Evolutionary conservation across 2,888 invertebrate genomes (phyloP), one percentile per base, ranked within the genome.

Genomic region (Drosophila atripex): DNA sequence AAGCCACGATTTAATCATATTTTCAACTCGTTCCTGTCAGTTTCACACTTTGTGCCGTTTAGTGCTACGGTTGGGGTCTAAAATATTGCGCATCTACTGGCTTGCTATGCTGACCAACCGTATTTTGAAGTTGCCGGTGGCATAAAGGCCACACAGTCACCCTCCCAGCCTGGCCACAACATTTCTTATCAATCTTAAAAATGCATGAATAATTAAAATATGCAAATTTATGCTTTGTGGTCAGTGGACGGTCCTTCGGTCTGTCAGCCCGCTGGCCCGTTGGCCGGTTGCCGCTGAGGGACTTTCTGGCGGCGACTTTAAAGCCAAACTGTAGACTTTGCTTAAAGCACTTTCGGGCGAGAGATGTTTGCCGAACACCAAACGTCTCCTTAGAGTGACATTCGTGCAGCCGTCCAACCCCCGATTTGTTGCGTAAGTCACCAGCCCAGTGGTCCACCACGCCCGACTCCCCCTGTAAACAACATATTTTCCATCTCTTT

Each of bases 161-260:
- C 41, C 23, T 3, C 14, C 8, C 21, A 14, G 38, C 28, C 12
- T 12, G 55, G 56, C 52, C 71, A 43, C 38, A 53, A 53, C 65
- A 56, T 38, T 73, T 85, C 86, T 82, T 82, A 87, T 82, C 88
- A 87, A 82, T 87, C 86, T 87, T 85, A 87, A 82, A 87, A 82
- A 82, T 85, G 86, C 86, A 82, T 82, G 82, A 82, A 82, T 82
- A 82, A 82, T 82, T 82, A 82, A 82, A 85, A 82, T 82, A 82
- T 82, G 82, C 55, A 82, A 82, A 82, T 87, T 85, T 85, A 72
- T 66, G 66, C 45, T 74, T 73, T 85, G 79, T 76, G 88, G 71
- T 72, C 64, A 80, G 72, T 85, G 54, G 50, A 39, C 47, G 32
- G 21, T 32, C 39, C 9, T 16, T 18, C 11, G 39, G 39, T 6